Percentiles rank a stretch among this genome's conserved stretches.
Evolutionary conservation across 2,113 vertebrate species (phyloP).

Genomic region (Apodemus speciosus): DNA sequence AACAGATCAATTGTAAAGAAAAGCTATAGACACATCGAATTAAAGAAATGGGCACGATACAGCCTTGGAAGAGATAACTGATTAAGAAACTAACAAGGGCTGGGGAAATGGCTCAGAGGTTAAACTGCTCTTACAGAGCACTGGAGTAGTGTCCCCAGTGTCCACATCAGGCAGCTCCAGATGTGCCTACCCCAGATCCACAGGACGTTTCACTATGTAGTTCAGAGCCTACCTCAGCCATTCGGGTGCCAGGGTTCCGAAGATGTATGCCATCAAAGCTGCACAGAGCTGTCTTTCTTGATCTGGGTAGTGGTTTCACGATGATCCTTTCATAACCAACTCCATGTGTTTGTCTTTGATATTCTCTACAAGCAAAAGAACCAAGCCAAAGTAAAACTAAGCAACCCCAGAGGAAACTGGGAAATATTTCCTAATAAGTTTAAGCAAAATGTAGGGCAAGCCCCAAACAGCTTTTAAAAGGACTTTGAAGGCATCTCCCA

Average conservation of each 20-base stretch:
- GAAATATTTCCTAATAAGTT: background rate
- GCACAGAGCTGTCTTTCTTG: background rate
- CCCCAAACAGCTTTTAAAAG: background rate
- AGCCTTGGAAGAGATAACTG: background rate
- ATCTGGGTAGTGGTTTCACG: background rate
- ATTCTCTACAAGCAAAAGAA: background rate
- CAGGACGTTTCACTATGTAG: background rate
- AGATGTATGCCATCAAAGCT: background rate
- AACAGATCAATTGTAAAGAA: background rate
- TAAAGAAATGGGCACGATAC: background rate
- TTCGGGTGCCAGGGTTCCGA: background rate
- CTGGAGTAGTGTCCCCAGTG: background rate
- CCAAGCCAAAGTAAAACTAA: background rate
- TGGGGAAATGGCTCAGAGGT: background rate
- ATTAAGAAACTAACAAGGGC: background rate
- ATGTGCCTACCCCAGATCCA: background rate
- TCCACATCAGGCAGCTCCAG: background rate
- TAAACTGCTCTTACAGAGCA: background rate
- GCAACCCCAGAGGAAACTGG: background rate
- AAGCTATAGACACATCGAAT: background rate
- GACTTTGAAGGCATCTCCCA: background rate
- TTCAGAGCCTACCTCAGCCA: background rate
- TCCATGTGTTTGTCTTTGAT: background rate
- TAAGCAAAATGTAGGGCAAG: slow-evolving; percentile 35
- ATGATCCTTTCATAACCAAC: background rate